Evolutionary conservation across 2,797 vertebrate species (phyloP), one percentile per base, ranked within the genome.

Genomic region (Microctenopoma steveboyesi): DNA sequence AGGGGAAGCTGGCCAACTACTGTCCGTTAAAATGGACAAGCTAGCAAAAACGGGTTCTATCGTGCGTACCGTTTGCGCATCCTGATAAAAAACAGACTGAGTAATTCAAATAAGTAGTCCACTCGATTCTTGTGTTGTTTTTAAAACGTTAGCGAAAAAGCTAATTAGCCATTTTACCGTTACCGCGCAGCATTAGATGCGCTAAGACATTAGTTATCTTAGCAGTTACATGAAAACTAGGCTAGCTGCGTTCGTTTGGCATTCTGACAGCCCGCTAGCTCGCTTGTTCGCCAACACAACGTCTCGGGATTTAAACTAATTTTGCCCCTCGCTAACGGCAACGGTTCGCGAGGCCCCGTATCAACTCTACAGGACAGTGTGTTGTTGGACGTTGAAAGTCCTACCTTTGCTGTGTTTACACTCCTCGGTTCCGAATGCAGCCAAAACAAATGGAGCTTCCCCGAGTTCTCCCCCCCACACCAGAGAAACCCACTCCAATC

Each of bases 381-480:
- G 40, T 4, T 42, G 54, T 40, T n/a, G 50, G 28, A 18, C 37
- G 57, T 7, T 30, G 48, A 53, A 51, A 63, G 16, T 30, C 88
- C 90, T 88, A 93, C 91, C 90, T 89, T 87, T 35, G 82, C 85
- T 52, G 88, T 92, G 90, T 89, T 91, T 88, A 89, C 89, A 76
- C 86, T 91, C 88, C 87, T 78, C 78, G 12, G 76, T 87, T 62
- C 61, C 64, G 42, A 64, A 60, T 43, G 72, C 73, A n/a, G 76
- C 80, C 87, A 82, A 81, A 89, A 89, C 89, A 86, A 87, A 82
- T 33, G 65, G 70, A 71, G 69, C 71, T 72, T 50, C 77, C 67
- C 69, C 51, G 22, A 66, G 33, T 63, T 40, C 11, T 48, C 60
- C 72, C 50, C 50, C 58, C 57, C 63, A 11, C 45, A 50, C 63